A percentile compares a stretch with the other conserved stretches of the same genome.
Conservation (phyloP, 2,113 vertebrate species). For the Zosterops japonicus region DNA sequence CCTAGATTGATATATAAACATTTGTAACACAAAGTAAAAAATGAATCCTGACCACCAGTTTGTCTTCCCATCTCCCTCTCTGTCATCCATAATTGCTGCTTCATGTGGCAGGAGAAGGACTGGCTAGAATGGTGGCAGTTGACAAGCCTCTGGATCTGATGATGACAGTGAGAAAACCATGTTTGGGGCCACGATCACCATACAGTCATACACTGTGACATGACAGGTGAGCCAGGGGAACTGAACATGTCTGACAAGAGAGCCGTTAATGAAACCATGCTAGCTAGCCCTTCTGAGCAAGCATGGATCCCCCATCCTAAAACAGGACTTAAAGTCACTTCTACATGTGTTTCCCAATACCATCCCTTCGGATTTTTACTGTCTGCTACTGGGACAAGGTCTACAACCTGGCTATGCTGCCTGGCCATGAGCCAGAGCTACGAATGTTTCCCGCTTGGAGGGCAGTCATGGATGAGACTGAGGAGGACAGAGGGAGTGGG, state of each 20-base stretch:
- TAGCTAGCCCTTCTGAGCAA: background rate
- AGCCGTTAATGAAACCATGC: background rate
- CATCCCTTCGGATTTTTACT: background rate
- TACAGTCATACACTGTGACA: background rate
- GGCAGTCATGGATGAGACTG: background rate
- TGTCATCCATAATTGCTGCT: background rate
- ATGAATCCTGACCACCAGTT: background rate
- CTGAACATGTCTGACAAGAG: background rate
- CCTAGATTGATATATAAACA: background rate
- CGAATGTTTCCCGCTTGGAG: background rate
- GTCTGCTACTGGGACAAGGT: background rate
- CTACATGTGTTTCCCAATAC: background rate
- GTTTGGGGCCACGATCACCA: background rate
- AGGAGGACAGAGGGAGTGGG: background rate
- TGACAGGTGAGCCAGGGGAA: background rate
- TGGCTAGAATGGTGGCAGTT: no score
- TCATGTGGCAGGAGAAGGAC: background rate
- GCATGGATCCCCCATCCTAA: background rate
- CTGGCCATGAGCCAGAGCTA: background rate
- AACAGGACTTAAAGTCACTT: background rate
- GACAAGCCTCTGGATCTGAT: background rate
- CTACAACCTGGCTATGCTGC: background rate
- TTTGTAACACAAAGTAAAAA: background rate
- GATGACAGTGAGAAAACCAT: background rate
- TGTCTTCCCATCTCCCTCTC: background rate